Base-by-base conservation (phyloP, 37 sponge, comb jelly and placozoan species). In the Eunapius fragilis region DNA sequence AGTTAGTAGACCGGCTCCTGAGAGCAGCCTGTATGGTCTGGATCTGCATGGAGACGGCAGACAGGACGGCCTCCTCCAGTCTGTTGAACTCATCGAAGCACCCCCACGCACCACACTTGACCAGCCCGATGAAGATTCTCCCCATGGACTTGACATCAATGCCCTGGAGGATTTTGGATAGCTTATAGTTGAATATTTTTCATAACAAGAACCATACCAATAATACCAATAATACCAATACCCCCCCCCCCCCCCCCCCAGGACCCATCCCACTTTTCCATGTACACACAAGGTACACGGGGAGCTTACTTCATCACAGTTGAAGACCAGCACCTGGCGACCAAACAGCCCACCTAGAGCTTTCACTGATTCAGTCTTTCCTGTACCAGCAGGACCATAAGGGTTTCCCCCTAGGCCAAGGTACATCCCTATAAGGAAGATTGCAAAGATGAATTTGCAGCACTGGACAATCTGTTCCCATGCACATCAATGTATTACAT, bases 321-420 rank as follows among this genome's bases (percentile, higher is more conserved):
- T 99, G 88, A 99, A 99, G 25, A 99, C 99, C 78, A 99, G 86
- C 37, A 99, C 99, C 71, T 99, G 99, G 75, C 99, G 82, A 9
- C 99, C 99, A 82, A 97, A 93, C 58, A 95, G 88, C 3, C 93
- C 94, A 3, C 97, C 99, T 35, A 99, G 89, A 2, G 99, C 99
- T 79, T 99, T 99, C 28, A 99, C 99, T 37, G 99, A 99, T 83
- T 99, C 99, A n/a, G 99, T 99, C 77, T 99, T 99, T 3, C 99
- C 99, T 4, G 99, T 99, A 5, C 99, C 99, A 74, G 99, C 99
- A 27, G 99, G 99, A 31, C 99, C 99, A 84, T 99, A 99, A 25
- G 99, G 99, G 85, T 99, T 99, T 22, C 99, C 99, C 34, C 99
- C 99, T 45, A 99, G 89, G 23, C 99, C 99, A 82, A 99, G 85